Percentiles rank a stretch among this genome's conserved stretches.
Conservation (phyloP, 2,797 vertebrate genomes). For the Hypotaenidia okinawae region DNA sequence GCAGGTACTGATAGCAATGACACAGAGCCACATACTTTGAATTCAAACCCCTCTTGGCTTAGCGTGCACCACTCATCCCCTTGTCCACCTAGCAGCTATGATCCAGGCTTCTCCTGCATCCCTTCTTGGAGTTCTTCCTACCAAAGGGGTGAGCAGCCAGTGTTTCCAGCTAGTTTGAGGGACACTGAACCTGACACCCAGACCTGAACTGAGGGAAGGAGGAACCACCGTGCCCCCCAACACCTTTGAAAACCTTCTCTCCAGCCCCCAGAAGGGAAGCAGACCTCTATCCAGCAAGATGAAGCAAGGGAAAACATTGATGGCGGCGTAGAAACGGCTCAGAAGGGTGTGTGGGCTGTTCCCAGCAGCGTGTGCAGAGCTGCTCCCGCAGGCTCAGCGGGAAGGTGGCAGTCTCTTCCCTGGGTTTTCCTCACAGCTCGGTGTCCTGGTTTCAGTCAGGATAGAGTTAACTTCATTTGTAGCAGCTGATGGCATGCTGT, state of each 20-base stretch:
- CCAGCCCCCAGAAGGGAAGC: neutral
- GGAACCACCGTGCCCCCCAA: neutral
- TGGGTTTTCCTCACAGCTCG: too few species aligned
- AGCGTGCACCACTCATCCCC: neutral
- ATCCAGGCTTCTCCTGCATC: neutral
- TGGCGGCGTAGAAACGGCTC: neutral
- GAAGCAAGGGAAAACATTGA: neutral
- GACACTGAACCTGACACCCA: neutral
- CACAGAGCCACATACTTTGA: conserved; percentile 15
- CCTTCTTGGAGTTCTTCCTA: neutral
- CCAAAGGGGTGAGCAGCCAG: neutral
- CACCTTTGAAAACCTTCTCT: neutral
- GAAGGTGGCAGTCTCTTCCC: neutral
- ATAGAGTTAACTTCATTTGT: too few species aligned
- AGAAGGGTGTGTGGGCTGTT: neutral
- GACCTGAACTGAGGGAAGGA: neutral
- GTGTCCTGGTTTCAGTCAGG: too few species aligned
- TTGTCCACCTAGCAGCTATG: neutral
- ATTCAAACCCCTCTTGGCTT: conserved; percentile 8
- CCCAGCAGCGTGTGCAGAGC: neutral
- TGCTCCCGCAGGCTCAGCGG: neutral
- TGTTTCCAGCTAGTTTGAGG: neutral
- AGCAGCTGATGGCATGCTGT: too few species aligned
- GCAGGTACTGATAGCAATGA: conserved; percentile 32
- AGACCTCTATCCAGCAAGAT: neutral